A percentile compares a stretch with the other conserved stretches of the same genome.
These are phyloP conservation scores for Maccullochella peelii DNA, from an alignment of 2,113 vertebrate species.

Conservation along the genomic window DNA sequence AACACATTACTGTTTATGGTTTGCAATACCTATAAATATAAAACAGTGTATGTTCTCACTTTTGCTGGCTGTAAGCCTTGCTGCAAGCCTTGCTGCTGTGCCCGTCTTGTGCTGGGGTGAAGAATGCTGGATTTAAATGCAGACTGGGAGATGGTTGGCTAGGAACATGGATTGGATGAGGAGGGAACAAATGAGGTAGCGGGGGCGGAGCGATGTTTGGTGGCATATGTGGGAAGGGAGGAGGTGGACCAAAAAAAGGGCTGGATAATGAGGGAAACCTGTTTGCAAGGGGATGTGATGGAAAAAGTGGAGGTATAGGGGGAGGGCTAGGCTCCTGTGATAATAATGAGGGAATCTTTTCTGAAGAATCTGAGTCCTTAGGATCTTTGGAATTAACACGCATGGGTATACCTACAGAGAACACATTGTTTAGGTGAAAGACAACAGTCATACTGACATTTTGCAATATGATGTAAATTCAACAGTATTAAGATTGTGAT, in stretches of 20 bases:
- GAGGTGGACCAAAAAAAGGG: conserved; percentile 64
- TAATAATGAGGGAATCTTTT: conserved; percentile 72
- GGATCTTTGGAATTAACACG: conserved; percentile 85
- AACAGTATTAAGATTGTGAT: too few relatives aligned
- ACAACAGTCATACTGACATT: neutral
- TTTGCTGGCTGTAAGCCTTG: conserved; percentile 86
- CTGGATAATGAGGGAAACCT: conserved; percentile 63
- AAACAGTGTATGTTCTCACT: conserved; percentile 78
- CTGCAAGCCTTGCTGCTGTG: conserved; percentile 81
- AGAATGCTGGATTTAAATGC: conserved; percentile 92
- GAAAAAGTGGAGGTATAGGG: conserved; percentile 58
- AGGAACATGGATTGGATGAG: conserved; percentile 80
- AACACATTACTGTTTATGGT: neutral
- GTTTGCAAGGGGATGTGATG: conserved; percentile 53
- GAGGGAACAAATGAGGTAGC: conserved; percentile 85
- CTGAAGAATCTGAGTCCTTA: conserved; percentile 73
- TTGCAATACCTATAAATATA: conserved; percentile 1
- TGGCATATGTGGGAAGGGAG: conserved; percentile 68
- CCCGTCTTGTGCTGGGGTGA: conserved; percentile 83
- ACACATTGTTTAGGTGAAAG: conserved; percentile 20
- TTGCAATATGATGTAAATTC: neutral
- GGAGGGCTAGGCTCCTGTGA: conserved; percentile 57
- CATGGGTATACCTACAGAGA: conserved; percentile 87
- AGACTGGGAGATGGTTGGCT: conserved; percentile 86
- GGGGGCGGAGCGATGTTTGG: conserved; percentile 71